Evolutionary conservation across 2,888 invertebrate species (phyloP).

Genomic region (Trissonchulus sp.): DNA sequence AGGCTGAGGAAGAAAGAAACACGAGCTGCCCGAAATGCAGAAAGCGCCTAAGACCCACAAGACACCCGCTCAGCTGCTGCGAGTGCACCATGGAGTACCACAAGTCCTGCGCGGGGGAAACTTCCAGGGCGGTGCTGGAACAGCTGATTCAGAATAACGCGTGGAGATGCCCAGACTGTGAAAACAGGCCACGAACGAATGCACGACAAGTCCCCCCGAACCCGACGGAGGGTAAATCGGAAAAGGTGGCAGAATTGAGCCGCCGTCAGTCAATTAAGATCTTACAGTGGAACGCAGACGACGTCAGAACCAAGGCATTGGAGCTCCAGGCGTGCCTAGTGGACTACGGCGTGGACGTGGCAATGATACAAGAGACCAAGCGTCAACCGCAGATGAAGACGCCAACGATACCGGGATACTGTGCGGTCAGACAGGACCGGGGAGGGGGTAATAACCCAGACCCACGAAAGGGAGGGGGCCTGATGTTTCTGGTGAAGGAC

Average conservation of each 20-base stretch:
- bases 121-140: not conserved
- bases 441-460: not conserved
- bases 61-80: not conserved
- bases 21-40: no score
- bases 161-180: not conserved
- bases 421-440: not conserved
- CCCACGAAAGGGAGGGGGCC: not conserved
- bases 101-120: not conserved
- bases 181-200: no score
- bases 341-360: not conserved
- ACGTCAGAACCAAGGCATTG: not conserved
- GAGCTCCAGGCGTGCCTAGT: slow-evolving; percentile 12
- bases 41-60: no score
- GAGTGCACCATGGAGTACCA: not conserved
- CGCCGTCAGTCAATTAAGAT: not conserved
- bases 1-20: no score
- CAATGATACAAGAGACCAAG: not conserved
- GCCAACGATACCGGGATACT: not conserved
- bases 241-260: not conserved
- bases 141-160: not conserved
- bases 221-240: no score
- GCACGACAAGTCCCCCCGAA: no score
- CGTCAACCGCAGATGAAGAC: not conserved
- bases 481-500: not conserved
- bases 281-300: slow-evolving; percentile 19